Evolutionary conservation across 2,113 vertebrate genomes (phyloP), one percentile per base, ranked within the genome.

Genomic region (Ameiurus melas): DNA sequence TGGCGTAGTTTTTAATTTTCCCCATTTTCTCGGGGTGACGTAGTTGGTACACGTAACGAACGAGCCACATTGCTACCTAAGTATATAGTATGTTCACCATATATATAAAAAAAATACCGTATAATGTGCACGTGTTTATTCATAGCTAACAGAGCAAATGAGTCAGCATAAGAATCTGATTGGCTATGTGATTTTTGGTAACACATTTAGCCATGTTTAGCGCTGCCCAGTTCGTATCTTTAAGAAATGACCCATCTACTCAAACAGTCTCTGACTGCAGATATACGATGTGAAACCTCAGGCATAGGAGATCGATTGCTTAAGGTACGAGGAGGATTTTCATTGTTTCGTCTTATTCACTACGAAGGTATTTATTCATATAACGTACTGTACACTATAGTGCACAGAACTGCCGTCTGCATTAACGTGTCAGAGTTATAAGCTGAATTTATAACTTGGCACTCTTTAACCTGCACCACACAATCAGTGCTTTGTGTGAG

Each of bases 401-500:
- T 5, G 39, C 22, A 79, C 27, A 80, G 20, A 33, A 19, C 13
- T 81, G 2, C 79, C 22, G 10, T 60, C 14, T 81, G 36, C 83
- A 85, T 22, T 71, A 71, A 47, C 71, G 47, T 36, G 9, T 68
- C 66, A 22, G 12, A 36, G 30, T 30, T 81, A 16, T n/a, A 22
- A 7, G 43, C 6, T 47, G 43, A 47, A 22, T 25, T 51, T 83
- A 25, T 68, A n/a, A 51, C 60, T 58, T 58, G 22, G 17, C 47
- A 53, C 27, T 13, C 14, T 51, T 62, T 36, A 75, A 30, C 25
- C 80, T 83, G 70, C 55, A 75, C 22, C 27, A 12, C 1, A 88
- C 81, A 88, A 84, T 83, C 81, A 73, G 36, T 47, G 80, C 57
- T 73, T 87, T 87, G 55, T 83, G 68, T 87, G 86, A 25, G 71